Percentiles rank a stretch among this genome's conserved stretches.
These are phyloP conservation scores for Chunga burmeisteri DNA, from an alignment of 2,113 vertebrate genomes.

Conservation along the genomic window DNA sequence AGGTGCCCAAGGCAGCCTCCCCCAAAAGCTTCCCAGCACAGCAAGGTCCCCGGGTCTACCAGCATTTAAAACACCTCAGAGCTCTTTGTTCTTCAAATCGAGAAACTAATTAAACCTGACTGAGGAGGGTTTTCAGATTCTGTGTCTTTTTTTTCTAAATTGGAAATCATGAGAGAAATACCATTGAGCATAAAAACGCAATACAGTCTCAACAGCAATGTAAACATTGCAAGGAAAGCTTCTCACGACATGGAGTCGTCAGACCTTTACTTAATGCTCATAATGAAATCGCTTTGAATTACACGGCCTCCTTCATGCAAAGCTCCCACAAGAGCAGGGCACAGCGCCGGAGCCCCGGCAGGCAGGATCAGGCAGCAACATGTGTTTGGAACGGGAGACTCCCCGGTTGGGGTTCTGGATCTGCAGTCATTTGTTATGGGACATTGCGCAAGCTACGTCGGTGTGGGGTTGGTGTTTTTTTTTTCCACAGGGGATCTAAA, in stretches of 20 bases:
- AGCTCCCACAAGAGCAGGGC: not conserved
- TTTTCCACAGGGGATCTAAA: not conserved
- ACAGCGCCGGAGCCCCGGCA: not conserved
- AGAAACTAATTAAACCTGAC: not conserved
- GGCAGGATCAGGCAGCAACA: not conserved
- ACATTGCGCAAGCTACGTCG: not conserved
- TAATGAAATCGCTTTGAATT: not conserved
- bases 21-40: not conserved
- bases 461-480: fast-evolving
- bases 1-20: not conserved
- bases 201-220: fast-evolving
- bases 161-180: not conserved
- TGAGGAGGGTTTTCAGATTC: not conserved
- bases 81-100: not conserved
- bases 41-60: fast-evolving
- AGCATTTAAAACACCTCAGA: not conserved
- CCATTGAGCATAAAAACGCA: fast-evolving
- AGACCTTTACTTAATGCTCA: not conserved
- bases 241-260: not conserved
- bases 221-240: not conserved
- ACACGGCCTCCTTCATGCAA: fast-evolving
- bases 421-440: not conserved
- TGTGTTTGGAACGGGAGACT: not conserved
- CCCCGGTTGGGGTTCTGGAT: not conserved
- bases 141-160: not conserved